Conservation (phyloP, 2,113 vertebrate genomes). For the Enhydra lutris region DNA sequence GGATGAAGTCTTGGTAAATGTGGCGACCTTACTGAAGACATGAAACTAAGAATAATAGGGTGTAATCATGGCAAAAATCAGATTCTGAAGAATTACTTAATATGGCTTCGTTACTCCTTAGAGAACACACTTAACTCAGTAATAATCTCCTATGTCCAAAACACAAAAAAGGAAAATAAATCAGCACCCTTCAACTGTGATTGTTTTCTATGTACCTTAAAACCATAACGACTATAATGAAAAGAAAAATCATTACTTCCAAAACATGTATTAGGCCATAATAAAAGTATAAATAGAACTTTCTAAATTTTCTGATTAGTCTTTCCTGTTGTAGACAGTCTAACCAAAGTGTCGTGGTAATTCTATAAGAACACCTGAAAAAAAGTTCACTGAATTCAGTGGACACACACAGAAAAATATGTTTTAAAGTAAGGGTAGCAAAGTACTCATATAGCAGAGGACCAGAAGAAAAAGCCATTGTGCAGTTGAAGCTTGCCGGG, state of each 20-base stretch:
- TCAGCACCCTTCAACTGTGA: neutral
- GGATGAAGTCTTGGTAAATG: neutral
- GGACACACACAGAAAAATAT: neutral
- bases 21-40: neutral
- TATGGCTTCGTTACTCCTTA: neutral
- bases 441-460: fast-evolving
- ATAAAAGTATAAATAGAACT: neutral
- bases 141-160: constrained; percentile 3
- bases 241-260: neutral
- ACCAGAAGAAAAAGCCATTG: neutral
- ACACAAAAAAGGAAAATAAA: neutral
- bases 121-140: neutral
- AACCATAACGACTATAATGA: neutral
- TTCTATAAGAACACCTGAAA: neutral
- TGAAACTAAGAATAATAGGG: neutral
- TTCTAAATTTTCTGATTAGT: neutral
- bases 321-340: neutral
- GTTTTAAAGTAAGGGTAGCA: neutral
- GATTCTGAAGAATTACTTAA: neutral
- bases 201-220: neutral
- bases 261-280: neutral
- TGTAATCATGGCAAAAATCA: neutral
- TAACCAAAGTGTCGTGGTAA: neutral
- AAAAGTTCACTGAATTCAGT: neutral
- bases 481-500: neutral